These are phyloP conservation scores for Ambastaia sidthimunki DNA, from an alignment of 2,797 vertebrate genomes.

Conservation along the genomic window DNA sequence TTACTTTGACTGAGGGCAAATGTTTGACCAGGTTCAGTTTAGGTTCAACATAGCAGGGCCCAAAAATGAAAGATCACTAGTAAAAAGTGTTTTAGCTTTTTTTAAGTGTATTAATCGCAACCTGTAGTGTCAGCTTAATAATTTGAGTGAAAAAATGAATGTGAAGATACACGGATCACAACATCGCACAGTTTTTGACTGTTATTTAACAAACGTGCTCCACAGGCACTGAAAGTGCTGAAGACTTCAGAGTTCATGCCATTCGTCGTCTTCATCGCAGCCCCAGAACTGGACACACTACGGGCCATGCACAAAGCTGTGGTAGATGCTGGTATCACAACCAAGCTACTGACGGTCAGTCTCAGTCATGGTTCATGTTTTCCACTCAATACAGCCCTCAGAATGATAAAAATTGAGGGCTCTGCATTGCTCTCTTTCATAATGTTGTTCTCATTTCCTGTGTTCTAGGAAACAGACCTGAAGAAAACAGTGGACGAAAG, in stretches of 20 bases:
- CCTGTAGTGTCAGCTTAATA: not conserved
- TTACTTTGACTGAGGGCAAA: not conserved
- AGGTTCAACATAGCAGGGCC: not conserved
- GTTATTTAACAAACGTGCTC: conserved; percentile 10
- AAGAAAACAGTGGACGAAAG: conserved; percentile 99
- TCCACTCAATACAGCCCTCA: not conserved
- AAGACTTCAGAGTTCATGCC: conserved; percentile 98
- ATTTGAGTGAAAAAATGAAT: not conserved
- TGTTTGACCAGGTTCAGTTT: not conserved
- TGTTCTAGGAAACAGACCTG: conserved; percentile 89
- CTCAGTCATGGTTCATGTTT: not conserved
- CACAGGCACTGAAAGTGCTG: conserved; percentile 92
- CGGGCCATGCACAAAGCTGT: conserved; percentile 98
- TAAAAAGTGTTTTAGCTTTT: not conserved
- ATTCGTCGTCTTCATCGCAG: conserved; percentile 97
- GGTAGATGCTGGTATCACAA: conserved; percentile 94
- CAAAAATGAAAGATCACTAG: not conserved
- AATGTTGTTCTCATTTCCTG: not conserved
- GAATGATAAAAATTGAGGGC: too few species aligned
- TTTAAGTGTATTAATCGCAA: not conserved
- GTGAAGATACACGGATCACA: not conserved
- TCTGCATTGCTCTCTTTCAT: not conserved
- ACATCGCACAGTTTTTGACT: too few species aligned
- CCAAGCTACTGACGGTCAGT: conserved; percentile 95
- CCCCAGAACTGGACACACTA: conserved; percentile 92